A percentile compares a stretch with the other conserved stretches of the same genome.
These are phyloP conservation scores for Miltochrista miniata DNA, from an alignment of 2,888 invertebrate genomes.

Conservation along the genomic window DNA sequence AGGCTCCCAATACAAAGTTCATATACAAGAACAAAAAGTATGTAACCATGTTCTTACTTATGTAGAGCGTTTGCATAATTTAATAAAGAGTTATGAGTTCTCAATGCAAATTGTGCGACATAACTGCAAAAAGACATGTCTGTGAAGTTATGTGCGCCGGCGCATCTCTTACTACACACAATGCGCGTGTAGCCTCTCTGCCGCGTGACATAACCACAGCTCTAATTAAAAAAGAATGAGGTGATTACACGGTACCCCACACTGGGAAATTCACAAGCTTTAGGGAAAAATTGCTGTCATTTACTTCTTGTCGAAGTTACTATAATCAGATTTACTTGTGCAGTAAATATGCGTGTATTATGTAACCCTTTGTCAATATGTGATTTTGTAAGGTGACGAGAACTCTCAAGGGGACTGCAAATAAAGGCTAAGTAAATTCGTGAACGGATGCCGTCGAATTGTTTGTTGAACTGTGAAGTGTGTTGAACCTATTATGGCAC, in stretches of 20 bases:
- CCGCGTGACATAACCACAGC: constrained; percentile 27
- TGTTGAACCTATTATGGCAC: not conserved
- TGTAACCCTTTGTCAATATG: not conserved
- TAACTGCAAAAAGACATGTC: constrained; percentile 26
- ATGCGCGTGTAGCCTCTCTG: constrained; percentile 13
- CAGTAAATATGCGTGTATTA: constrained; percentile 17
- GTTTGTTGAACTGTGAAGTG: constrained; percentile 5
- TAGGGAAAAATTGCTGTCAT: constrained; percentile 40
- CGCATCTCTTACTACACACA: constrained; percentile 27
- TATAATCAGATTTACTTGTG: constrained; percentile 40
- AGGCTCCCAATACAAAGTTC: not conserved
- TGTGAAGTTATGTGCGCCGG: constrained; percentile 26
- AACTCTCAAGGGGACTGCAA: constrained; percentile 16
- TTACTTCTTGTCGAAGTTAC: constrained; percentile 43
- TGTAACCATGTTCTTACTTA: too few relatives aligned
- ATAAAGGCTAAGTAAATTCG: constrained; percentile 9
- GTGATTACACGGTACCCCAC: constrained; percentile 11
- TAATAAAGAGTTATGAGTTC: constrained; percentile 3
- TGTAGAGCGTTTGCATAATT: too few relatives aligned
- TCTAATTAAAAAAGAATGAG: constrained; percentile 23
- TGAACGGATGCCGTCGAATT: constrained; percentile 10
- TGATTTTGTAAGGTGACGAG: constrained; percentile 1
- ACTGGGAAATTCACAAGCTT: constrained; percentile 44
- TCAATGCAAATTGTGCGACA: constrained; percentile 38
- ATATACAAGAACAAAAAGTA: not conserved